These are phyloP conservation scores for Listronotus oregonensis DNA, from an alignment of 1,140 invertebrate species.

Conservation along the genomic window DNA sequence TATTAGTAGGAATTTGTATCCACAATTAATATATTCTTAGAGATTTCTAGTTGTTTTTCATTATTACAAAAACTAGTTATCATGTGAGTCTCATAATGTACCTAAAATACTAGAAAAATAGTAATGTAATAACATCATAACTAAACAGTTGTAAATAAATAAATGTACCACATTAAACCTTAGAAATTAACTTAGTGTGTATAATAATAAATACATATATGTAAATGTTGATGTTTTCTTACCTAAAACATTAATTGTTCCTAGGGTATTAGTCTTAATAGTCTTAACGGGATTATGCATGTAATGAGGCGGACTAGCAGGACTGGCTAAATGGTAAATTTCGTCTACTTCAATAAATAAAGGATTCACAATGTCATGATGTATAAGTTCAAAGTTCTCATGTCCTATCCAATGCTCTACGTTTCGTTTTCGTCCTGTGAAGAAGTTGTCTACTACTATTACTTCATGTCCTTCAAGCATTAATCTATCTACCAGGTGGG, in stretches of 20 bases:
- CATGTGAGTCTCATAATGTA: too few relatives aligned
- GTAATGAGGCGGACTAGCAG: constrained; percentile 98
- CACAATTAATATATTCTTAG: too few relatives aligned
- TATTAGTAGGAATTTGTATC: too few relatives aligned
- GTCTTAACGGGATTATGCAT: constrained; percentile 99
- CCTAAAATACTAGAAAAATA: too few relatives aligned
- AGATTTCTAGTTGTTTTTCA: too few relatives aligned
- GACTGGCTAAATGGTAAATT: constrained; percentile 98
- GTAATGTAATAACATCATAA: too few relatives aligned
- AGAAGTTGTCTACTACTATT: constrained; percentile 98
- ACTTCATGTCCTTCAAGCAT: constrained; percentile 98
- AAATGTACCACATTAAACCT: too few relatives aligned
- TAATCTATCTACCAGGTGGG: constrained; percentile 93
- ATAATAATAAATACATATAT: too few relatives aligned
- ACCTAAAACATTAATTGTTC: constrained; percentile 99
- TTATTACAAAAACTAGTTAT: too few relatives aligned
- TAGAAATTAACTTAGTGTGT: too few relatives aligned
- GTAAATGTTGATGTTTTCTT: constrained; percentile 14
- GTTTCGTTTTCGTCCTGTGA: constrained; percentile 95
- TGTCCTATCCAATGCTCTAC: constrained; percentile 99
- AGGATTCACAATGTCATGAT: constrained; percentile 98
- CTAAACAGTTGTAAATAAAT: too few relatives aligned
- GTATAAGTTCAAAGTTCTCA: constrained; percentile 97
- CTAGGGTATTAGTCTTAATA: constrained; percentile 98
- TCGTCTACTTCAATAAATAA: constrained; percentile 98